A percentile compares a stretch with the other conserved stretches of the same genome.
phyloP scores from a whole-genome alignment of 2,797 vertebrate genomes.

The Bryconaethiops microstoma region DNA sequence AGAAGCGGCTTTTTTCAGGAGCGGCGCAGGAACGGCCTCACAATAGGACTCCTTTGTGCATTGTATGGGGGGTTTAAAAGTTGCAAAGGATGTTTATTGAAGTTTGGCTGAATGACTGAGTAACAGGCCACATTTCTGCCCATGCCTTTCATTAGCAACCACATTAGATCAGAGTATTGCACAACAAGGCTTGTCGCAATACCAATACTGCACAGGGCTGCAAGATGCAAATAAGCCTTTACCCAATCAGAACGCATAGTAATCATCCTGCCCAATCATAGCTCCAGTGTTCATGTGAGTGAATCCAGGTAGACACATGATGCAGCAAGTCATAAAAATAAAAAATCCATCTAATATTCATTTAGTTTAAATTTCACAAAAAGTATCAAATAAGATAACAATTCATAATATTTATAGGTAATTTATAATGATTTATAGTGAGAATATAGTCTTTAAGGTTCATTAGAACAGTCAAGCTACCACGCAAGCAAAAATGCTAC shows the following conservation, averaged over 20 bases:
- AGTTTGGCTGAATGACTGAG: conserved; percentile 13
- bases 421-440: too few species aligned
- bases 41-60: conserved; percentile 41
- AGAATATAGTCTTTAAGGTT: too few species aligned
- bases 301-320: too few species aligned
- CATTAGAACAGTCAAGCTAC: too few species aligned
- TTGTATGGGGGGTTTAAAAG: conserved; percentile 56
- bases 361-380: too few species aligned
- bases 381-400: too few species aligned
- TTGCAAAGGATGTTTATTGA: conserved; percentile 25
- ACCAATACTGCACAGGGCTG: not conserved
- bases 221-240: not conserved
- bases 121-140: conserved; percentile 1
- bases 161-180: not conserved
- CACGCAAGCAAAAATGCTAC: too few species aligned
- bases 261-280: not conserved
- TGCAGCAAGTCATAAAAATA: too few species aligned
- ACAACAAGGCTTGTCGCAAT: not conserved
- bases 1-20: conserved; percentile 32
- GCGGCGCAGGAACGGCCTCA: conserved; percentile 54
- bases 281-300: too few species aligned
- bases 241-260: not conserved
- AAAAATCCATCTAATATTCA: too few species aligned
- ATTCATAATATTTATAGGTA: too few species aligned
- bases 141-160: not conserved